phyloP scores from a whole-genome alignment of 2,113 vertebrate species.

The Malaclemys terrapin region DNA sequence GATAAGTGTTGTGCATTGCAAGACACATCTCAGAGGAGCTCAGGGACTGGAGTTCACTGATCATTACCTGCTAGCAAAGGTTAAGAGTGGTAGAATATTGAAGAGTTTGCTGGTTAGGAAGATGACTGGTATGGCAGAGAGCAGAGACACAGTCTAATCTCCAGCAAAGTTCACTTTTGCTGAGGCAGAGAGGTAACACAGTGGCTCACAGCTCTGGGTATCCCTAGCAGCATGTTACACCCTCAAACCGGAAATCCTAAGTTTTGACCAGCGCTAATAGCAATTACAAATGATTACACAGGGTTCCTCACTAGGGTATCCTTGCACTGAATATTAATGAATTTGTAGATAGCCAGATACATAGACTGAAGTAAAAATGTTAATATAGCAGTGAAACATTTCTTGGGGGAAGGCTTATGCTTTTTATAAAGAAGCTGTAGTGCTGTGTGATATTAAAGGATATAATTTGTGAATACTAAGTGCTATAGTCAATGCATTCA shows the following conservation, averaged over 20 bases:
- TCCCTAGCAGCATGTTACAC: not conserved
- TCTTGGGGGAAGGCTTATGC: not conserved
- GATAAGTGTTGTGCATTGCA: not conserved
- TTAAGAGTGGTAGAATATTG: not conserved
- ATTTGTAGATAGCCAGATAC: slow-evolving; percentile 32
- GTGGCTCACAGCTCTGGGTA: not conserved
- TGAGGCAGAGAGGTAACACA: not conserved
- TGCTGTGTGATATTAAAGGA: not conserved
- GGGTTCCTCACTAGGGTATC: slow-evolving; percentile 42
- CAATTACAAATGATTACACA: slow-evolving; percentile 16
- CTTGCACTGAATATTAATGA: slow-evolving; percentile 41
- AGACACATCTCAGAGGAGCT: not conserved
- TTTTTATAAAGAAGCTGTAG: not conserved
- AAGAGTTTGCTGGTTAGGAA: not conserved
- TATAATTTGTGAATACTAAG: not conserved
- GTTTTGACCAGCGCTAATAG: not conserved
- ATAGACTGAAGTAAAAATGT: not conserved
- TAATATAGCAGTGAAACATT: not conserved
- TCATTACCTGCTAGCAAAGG: not conserved
- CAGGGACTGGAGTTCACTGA: not conserved
- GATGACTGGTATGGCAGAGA: not conserved
- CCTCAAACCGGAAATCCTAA: not conserved
- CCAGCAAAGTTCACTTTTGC: not conserved
- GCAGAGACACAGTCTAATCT: not conserved
- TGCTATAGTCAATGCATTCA: not conserved